Conservation (phyloP, 2,113 vertebrate genomes). For the Ceyx cyanopectus region DNA sequence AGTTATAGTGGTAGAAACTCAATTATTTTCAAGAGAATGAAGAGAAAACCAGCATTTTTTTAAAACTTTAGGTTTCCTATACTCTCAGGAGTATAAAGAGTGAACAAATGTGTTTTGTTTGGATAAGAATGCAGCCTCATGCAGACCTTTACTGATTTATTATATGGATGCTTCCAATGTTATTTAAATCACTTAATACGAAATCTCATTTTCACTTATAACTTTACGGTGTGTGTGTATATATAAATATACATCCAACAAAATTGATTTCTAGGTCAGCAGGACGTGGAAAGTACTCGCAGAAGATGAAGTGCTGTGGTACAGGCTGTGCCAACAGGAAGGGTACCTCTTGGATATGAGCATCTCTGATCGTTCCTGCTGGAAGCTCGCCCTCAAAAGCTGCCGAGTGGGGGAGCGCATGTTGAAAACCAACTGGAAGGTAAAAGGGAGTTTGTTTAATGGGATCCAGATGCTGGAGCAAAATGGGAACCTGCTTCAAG, state of each 20-base stretch:
- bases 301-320: slow-evolving; percentile 93
- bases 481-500: neutral
- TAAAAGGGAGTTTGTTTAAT: slow-evolving; percentile 36
- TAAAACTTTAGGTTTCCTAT: neutral
- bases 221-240: neutral
- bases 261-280: slow-evolving; percentile 86
- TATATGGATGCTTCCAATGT: neutral
- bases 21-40: neutral
- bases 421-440: slow-evolving; percentile 95
- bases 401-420: slow-evolving; percentile 82
- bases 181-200: neutral
- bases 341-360: slow-evolving; percentile 80
- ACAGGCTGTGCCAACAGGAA: slow-evolving; percentile 85
- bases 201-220: neutral
- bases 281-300: slow-evolving; percentile 90
- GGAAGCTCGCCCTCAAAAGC: slow-evolving; percentile 90
- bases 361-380: slow-evolving; percentile 88
- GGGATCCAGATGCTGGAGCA: neutral
- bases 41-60: slow-evolving; percentile 21
- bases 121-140: neutral
- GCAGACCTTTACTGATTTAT: neutral
- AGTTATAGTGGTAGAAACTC: neutral
- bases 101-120: slow-evolving; percentile 44
- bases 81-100: neutral
- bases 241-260: neutral